A percentile compares a stretch with the other conserved stretches of the same genome.
These are phyloP conservation scores for Linyphia triangularis DNA, from an alignment of 2,888 invertebrate species.

Conservation along the genomic window DNA sequence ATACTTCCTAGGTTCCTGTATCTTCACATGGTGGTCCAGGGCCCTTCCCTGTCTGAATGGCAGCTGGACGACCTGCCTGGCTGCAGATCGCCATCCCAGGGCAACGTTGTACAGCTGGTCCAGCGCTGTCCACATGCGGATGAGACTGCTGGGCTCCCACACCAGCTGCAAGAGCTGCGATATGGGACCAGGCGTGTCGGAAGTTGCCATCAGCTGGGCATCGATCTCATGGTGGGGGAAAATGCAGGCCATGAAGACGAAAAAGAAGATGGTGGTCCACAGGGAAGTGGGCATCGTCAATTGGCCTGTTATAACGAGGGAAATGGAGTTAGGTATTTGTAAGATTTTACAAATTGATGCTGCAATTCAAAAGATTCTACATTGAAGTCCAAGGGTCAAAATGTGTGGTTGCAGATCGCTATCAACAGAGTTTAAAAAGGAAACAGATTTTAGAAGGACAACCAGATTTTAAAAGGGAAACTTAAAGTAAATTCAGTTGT, in stretches of 20 bases:
- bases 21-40: conserved; percentile 33
- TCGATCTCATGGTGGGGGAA: not conserved
- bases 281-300: not conserved
- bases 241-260: not conserved
- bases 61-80: conserved; percentile 17
- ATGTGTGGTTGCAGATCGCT: too few species aligned
- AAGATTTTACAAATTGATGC: too few species aligned
- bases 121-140: conserved; percentile 59
- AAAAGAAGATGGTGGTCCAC: not conserved
- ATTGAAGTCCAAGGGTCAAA: too few species aligned
- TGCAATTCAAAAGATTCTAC: too few species aligned
- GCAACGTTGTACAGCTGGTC: conserved; percentile 67
- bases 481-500: too few species aligned
- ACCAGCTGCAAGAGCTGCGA: conserved; percentile 52
- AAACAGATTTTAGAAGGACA: too few species aligned
- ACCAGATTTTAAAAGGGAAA: too few species aligned
- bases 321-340: not conserved
- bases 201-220: conserved; percentile 18
- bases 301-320: not conserved
- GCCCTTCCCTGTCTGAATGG: conserved; percentile 47
- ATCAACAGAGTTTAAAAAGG: too few species aligned
- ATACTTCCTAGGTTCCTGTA: conserved; percentile 30
- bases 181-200: conserved; percentile 30
- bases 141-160: conserved; percentile 65
- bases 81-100: conserved; percentile 44